A percentile compares a stretch with the other conserved stretches of the same genome.
Evolutionary conservation across 2,797 vertebrate genomes (phyloP).

Genomic region (Aselliscus stoliczkanus): DNA sequence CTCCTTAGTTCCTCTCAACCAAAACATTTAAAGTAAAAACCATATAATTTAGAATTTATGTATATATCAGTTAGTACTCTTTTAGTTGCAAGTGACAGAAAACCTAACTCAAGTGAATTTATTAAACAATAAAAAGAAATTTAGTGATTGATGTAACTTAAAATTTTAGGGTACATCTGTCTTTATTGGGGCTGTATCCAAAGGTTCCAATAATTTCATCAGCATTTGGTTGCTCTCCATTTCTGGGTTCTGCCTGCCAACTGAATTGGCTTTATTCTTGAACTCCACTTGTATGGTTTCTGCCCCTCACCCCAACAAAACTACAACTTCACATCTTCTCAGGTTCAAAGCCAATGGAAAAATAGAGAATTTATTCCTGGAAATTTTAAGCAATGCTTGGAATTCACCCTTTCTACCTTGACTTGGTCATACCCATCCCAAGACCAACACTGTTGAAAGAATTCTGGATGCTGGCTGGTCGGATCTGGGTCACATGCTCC

Average conservation of each 20-base stretch:
- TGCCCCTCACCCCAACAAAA: neutral
- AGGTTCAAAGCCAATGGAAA: neutral
- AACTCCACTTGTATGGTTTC: neutral
- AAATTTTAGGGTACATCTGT: neutral
- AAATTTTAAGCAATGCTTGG: neutral
- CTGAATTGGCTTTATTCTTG: neutral
- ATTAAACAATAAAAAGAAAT: conserved; percentile 8
- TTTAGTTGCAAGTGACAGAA: neutral
- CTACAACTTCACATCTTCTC: neutral
- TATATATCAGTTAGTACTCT: neutral
- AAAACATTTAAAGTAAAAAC: neutral
- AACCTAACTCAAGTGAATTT: neutral
- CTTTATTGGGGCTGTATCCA: neutral
- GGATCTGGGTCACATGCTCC: neutral
- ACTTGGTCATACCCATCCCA: neutral
- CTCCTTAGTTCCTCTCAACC: neutral
- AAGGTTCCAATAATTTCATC: neutral
- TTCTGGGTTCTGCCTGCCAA: neutral
- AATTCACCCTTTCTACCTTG: neutral
- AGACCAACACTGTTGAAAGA: neutral
- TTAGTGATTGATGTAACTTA: neutral
- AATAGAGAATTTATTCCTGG: neutral
- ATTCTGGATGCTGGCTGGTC: neutral
- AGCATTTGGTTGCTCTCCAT: neutral
- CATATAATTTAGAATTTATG: neutral